A percentile compares a stretch with the other conserved stretches of the same genome.
phyloP scores from a whole-genome alignment of 2,797 vertebrate genomes.

The Borostomias antarcticus region DNA sequence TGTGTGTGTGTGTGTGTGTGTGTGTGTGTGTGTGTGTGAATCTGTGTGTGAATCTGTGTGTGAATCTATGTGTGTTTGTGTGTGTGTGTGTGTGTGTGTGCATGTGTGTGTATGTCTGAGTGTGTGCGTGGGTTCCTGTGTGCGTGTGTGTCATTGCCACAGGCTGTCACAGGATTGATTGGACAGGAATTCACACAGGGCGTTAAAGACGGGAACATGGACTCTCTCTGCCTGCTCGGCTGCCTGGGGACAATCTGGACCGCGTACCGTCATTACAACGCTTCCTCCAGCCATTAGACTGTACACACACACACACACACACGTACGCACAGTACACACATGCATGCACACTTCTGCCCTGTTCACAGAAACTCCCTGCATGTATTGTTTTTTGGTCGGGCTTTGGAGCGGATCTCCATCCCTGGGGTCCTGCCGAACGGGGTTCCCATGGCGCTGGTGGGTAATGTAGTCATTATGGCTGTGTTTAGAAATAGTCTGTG shows the following conservation, averaged over 20 bases:
- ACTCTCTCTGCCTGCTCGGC: background rate
- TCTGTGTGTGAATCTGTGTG: background rate
- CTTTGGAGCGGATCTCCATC: conserved; percentile 51
- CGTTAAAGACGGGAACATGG: background rate
- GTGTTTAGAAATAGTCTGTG: conserved; percentile 44
- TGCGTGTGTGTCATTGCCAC: conserved; percentile 7
- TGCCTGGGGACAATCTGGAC: conserved; percentile 11
- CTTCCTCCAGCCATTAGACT: background rate
- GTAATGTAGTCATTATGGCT: conserved; percentile 53
- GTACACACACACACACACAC: background rate
- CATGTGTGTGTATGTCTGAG: background rate
- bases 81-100: background rate
- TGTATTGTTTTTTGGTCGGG: conserved; percentile 32
- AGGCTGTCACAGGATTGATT: conserved; percentile 36
- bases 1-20: conserved; percentile 5
- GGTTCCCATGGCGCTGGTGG: conserved; percentile 37
- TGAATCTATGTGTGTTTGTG: no score
- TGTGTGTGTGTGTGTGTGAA: background rate
- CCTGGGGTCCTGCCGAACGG: conserved; percentile 15
- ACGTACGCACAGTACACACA: conserved; percentile 3
- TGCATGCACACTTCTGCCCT: background rate
- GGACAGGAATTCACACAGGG: conserved; percentile 9
- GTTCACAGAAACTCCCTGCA: background rate
- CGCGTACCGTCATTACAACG: conserved; percentile 6
- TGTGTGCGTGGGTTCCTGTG: no score